Conservation (phyloP, 1,140 invertebrate species). For the Papilio aristodemus region DNA sequence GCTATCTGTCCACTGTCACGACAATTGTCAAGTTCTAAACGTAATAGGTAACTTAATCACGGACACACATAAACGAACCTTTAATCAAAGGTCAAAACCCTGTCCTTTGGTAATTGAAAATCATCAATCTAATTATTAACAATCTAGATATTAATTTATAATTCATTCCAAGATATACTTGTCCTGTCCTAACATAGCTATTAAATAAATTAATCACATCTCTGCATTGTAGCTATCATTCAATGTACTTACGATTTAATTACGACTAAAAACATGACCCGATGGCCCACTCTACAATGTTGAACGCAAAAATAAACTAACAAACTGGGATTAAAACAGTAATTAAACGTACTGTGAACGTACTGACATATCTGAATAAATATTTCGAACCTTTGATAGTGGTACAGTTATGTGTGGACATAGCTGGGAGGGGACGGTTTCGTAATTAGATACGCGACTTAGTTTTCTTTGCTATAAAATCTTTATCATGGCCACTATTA, state of each 20-base stretch:
- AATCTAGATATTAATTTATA: too few species aligned
- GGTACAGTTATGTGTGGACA: conserved; percentile 69
- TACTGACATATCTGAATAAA: conserved; percentile 74
- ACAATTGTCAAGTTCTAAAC: too few species aligned
- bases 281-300: conserved; percentile 56
- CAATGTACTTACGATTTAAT: conserved; percentile 64
- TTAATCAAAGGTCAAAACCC: too few species aligned
- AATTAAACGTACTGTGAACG: conserved; percentile 74
- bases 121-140: too few species aligned
- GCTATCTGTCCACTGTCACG: too few species aligned
- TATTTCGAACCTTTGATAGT: conserved; percentile 74
- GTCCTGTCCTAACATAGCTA: too few species aligned
- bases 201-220: not conserved
- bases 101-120: too few species aligned
- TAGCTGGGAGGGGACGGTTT: conserved; percentile 55
- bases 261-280: conserved; percentile 61
- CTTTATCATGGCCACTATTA: conserved; percentile 34
- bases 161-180: too few species aligned
- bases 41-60: too few species aligned
- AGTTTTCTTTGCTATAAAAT: conserved; percentile 56
- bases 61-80: too few species aligned
- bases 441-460: conserved; percentile 62
- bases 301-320: conserved; percentile 63
- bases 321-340: conserved; percentile 61
- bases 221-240: not conserved